Conservation (phyloP, 2,797 vertebrate genomes). For the Borostomias antarcticus region DNA sequence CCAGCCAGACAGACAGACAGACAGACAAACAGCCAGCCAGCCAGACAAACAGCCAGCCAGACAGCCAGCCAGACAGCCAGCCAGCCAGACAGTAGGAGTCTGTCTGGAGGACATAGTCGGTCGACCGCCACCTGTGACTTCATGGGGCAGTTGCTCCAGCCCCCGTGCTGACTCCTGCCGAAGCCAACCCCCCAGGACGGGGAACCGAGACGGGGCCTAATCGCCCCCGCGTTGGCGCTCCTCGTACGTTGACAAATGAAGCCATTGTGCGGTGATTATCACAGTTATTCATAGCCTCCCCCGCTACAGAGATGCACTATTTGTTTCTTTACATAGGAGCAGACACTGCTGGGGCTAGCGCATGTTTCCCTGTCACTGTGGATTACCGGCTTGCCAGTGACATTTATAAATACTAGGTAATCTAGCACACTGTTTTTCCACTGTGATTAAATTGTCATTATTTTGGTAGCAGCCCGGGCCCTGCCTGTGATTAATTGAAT, state of each 20-base stretch:
- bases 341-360: conserved; percentile 66
- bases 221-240: conserved; percentile 51
- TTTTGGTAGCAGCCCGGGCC: conserved; percentile 63
- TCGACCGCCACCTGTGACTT: conserved; percentile 57
- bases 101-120: conserved; percentile 20
- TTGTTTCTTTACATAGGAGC: conserved; percentile 74
- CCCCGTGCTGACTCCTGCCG: conserved; percentile 22
- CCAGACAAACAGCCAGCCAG: too few relatives aligned
- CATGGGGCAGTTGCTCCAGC: conserved; percentile 41
- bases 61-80: not conserved
- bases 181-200: conserved; percentile 46
- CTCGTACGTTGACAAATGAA: conserved; percentile 75
- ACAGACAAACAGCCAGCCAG: too few relatives aligned
- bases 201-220: conserved; percentile 56
- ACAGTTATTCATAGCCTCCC: conserved; percentile 78
- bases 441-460: conserved; percentile 79
- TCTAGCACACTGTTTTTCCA: conserved; percentile 63
- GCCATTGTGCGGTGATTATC: conserved; percentile 80
- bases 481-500: conserved; percentile 74
- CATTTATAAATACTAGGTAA: conserved; percentile 79
- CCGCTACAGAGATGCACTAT: conserved; percentile 69
- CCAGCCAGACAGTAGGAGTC: conserved; percentile 16
- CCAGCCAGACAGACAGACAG: not conserved
- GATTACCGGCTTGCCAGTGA: conserved; percentile 68
- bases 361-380: conserved; percentile 72